These are phyloP conservation scores for Thereva unica DNA, from an alignment of 2,888 invertebrate genomes.

Conservation along the genomic window DNA sequence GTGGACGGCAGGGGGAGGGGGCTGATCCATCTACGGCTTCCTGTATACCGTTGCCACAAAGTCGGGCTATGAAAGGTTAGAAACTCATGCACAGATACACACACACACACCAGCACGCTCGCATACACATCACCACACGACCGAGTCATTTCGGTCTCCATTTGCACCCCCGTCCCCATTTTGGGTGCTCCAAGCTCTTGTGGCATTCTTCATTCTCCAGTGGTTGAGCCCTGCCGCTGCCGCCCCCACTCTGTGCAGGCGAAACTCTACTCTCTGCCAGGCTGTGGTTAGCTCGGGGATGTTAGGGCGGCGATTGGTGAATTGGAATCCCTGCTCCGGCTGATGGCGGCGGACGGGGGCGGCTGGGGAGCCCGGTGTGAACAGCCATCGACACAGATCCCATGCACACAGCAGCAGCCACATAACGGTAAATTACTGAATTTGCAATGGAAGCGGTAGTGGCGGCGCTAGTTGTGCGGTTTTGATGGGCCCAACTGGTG, in stretches of 20 bases:
- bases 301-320: conserved; percentile 33
- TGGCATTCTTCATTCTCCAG: conserved; percentile 31
- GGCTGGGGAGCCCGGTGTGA: conserved; percentile 11
- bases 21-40: conserved; percentile 32
- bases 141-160: conserved; percentile 14
- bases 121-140: neutral
- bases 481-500: conserved; percentile 4
- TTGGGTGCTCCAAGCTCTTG: conserved; percentile 29
- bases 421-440: conserved; percentile 33
- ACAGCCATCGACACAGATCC: conserved; percentile 32
- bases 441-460: conserved; percentile 24
- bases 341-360: neutral
- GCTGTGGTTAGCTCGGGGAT: conserved; percentile 33
- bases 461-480: conserved; percentile 30
- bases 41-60: conserved; percentile 21
- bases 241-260: neutral
- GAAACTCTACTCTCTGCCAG: conserved; percentile 22
- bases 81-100: conserved; percentile 1
- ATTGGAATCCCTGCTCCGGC: conserved; percentile 19
- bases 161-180: conserved; percentile 8
- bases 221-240: conserved; percentile 12
- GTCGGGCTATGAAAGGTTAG: neutral
- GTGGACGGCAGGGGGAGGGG: neutral
- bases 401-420: conserved; percentile 23
- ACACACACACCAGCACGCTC: neutral